Base-by-base conservation (phyloP, 2,888 invertebrate genomes). In the Tachina lurida region DNA sequence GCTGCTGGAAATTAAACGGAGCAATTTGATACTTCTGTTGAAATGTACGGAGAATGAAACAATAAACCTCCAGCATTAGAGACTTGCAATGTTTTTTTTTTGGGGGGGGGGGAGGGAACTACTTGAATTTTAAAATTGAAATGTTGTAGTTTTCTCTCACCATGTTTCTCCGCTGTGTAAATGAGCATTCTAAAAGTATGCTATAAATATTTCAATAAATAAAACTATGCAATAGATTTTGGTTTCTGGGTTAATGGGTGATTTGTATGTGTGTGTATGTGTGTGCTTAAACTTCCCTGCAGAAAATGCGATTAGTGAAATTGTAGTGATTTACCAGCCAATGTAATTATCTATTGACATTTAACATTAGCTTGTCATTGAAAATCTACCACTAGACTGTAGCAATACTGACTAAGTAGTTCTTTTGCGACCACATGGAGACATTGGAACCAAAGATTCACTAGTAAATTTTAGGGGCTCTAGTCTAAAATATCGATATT, bases 51-150 rank as follows among this genome's bases (percentile, higher is more conserved):
- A 15, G 13, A 45, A 47, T 39, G 43, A 19, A 68, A 52, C 17
- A 43, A 0, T 7, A 31, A 31, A 17, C 43, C n/a, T 41, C 13
- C 45, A 62, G 56, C 39, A 49, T n/a, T 49, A 56, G 45, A 77
- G 17, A 77, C 60, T 67, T 49, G 10, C 47, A 56, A 8, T 41
- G 54, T 73, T 63, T 52, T 74, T 77, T 2, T 31, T 31, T 22
- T 22, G 1, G 1, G 1, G 22, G 22, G 3, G 22, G 22, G 22
- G 31, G 31, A 68, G 47, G 54, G 58, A n/a, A 63, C 56, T 70
- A 85, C 77, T 77, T 77, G 84, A 85, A 85, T 77, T 81, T 85
- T 74, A 58, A 68, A 73, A 74, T 77, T 78, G 56, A 31, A 49
- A 67, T 31, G 67, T 22, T 15, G 1, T 17, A 8, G 22, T 17